Percentiles rank a stretch among this genome's conserved stretches.
Conservation (phyloP, 2,797 vertebrate species). For the Eulemur rubriventer region DNA sequence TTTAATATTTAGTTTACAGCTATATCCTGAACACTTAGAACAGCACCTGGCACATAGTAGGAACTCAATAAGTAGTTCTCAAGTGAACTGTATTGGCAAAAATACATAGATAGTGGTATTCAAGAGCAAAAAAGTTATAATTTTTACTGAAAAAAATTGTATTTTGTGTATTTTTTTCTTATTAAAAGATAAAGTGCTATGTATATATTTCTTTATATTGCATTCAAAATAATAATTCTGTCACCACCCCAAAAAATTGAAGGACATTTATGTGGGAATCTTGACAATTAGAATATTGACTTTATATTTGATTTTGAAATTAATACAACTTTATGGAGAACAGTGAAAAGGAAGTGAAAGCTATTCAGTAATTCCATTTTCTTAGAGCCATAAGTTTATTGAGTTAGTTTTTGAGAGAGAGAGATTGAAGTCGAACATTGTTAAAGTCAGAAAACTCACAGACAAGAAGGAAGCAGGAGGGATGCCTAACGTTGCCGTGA, state of each 20-base stretch:
- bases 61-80: not conserved
- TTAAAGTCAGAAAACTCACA: constrained; percentile 41
- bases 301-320: constrained; percentile 43
- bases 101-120: not conserved
- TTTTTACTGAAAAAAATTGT: constrained; percentile 40
- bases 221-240: constrained; percentile 17
- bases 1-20: not conserved
- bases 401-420: not conserved
- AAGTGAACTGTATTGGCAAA: not conserved
- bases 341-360: not conserved
- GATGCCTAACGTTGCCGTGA: not conserved
- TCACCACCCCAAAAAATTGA: not conserved
- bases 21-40: not conserved
- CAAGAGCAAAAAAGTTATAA: not conserved
- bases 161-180: constrained; percentile 1
- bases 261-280: not conserved
- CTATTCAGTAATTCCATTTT: not conserved
- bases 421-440: not conserved
- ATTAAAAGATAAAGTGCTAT: not conserved
- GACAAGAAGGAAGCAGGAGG: not conserved
- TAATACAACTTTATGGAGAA: not conserved
- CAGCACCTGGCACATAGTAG: not conserved
- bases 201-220: not conserved
- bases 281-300: not conserved
- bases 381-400: not conserved